phyloP scores from a whole-genome alignment of 2,113 vertebrate genomes.

The Sapayoa aenigma region DNA sequence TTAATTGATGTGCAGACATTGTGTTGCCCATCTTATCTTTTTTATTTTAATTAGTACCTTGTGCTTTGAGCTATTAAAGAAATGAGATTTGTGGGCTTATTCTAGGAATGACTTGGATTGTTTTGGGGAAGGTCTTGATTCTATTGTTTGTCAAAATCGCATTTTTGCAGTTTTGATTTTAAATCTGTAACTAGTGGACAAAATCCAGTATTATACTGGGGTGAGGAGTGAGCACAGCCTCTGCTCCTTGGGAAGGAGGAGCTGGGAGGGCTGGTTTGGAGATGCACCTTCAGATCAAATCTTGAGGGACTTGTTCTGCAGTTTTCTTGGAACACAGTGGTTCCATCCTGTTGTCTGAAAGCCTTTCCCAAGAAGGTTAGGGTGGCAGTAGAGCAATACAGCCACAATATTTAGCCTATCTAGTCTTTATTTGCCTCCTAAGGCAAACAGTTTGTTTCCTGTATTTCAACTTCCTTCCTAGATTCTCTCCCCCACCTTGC shows the following conservation, averaged over 20 bases:
- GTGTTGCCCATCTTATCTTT: neutral
- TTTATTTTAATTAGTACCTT: neutral
- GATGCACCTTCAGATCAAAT: neutral
- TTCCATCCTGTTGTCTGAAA: neutral
- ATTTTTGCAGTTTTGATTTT: neutral
- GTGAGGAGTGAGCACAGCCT: neutral
- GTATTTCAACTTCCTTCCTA: slow-evolving; percentile 1
- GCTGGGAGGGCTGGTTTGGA: neutral
- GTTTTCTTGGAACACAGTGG: neutral
- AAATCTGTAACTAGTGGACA: neutral
- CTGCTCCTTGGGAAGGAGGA: neutral
- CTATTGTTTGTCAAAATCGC: neutral
- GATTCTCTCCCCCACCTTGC: neutral
- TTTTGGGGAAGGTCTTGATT: neutral
- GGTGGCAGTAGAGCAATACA: neutral
- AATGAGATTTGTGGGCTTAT: neutral
- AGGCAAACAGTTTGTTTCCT: neutral
- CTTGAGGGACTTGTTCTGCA: neutral
- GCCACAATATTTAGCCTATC: neutral
- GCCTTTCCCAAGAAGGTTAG: neutral
- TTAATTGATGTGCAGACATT: neutral
- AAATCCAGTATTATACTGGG: neutral
- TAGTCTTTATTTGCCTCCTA: slow-evolving; percentile 4
- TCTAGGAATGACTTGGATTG: neutral
- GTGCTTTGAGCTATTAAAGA: neutral